Percentiles rank a stretch among this genome's conserved stretches.
Evolutionary conservation across 2,888 invertebrate genomes (phyloP).

Genomic region (Acanthosoma haemorrhoidale): DNA sequence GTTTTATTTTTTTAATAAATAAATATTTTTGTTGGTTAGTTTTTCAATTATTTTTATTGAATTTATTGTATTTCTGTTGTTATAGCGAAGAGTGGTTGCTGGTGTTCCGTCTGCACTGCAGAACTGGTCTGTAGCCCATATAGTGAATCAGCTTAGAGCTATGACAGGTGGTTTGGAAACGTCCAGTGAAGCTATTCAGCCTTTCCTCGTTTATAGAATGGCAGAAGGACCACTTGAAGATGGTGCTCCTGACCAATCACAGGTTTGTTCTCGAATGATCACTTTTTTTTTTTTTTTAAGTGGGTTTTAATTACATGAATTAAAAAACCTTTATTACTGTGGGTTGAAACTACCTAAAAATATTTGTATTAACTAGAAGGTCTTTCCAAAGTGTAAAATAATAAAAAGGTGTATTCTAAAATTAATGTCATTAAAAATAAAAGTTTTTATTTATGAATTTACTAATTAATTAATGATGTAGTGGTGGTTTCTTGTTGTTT

Average conservation of each 20-base stretch:
- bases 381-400: too few species aligned
- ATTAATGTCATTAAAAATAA: too few species aligned
- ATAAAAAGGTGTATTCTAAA: too few species aligned
- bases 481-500: too few species aligned
- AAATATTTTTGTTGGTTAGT: not conserved
- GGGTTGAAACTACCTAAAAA: too few species aligned
- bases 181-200: slow-evolving; percentile 17
- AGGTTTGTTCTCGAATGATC: too few species aligned
- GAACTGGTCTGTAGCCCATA: slow-evolving; percentile 43
- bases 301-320: too few species aligned
- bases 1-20: not conserved
- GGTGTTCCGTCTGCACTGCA: slow-evolving; percentile 47
- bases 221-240: slow-evolving; percentile 20
- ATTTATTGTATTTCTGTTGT: not conserved
- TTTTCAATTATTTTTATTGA: not conserved
- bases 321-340: too few species aligned
- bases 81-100: slow-evolving; percentile 45
- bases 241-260: not conserved
- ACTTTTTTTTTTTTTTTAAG: too few species aligned
- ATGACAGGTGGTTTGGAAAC: slow-evolving; percentile 25
- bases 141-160: slow-evolving; percentile 13
- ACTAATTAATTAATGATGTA: too few species aligned
- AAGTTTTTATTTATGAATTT: too few species aligned
- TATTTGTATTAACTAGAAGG: too few species aligned
- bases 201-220: slow-evolving; percentile 34